phyloP scores from a whole-genome alignment of 1,140 invertebrate species.

The Nasonia vitripennis region DNA sequence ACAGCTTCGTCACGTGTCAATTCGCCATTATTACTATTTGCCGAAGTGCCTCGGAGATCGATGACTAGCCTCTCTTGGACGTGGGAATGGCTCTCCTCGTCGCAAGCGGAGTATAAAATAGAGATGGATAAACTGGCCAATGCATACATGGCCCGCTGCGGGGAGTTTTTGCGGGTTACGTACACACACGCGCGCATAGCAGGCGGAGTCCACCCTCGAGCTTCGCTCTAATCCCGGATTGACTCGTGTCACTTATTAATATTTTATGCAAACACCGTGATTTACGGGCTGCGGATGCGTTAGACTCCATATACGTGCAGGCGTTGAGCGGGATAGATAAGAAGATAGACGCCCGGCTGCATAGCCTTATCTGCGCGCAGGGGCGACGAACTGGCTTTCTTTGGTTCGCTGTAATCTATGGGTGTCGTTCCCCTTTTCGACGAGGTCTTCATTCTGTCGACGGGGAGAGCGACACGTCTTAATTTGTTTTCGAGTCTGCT shows the following conservation, averaged over 20 bases:
- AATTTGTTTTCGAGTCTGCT: not conserved
- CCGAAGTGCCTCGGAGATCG: conserved; percentile 63
- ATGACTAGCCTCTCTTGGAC: conserved; percentile 52
- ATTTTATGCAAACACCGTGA: conserved; percentile 76
- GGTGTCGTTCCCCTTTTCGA: conserved; percentile 11
- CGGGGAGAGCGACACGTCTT: not conserved
- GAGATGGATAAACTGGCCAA: conserved; percentile 73
- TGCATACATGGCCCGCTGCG: conserved; percentile 51
- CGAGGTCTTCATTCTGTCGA: not conserved
- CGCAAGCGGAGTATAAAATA: conserved; percentile 72
- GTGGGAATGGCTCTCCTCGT: conserved; percentile 70
- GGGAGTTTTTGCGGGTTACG: conserved; percentile 48
- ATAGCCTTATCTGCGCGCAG: not conserved
- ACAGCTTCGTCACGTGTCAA: conserved; percentile 69
- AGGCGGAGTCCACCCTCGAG: conserved; percentile 19
- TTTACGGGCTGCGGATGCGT: conserved; percentile 67
- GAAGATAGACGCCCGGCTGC: not conserved
- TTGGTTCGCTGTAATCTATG: conserved; percentile 19
- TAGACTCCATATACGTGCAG: not conserved
- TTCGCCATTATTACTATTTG: conserved; percentile 75
- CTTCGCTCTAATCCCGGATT: conserved; percentile 72
- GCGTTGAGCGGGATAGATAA: not conserved
- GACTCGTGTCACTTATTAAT: conserved; percentile 76
- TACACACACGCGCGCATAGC: not conserved
- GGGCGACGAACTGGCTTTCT: not conserved